Conservation (phyloP, 2,113 vertebrate species). For the Siniperca knerii region DNA sequence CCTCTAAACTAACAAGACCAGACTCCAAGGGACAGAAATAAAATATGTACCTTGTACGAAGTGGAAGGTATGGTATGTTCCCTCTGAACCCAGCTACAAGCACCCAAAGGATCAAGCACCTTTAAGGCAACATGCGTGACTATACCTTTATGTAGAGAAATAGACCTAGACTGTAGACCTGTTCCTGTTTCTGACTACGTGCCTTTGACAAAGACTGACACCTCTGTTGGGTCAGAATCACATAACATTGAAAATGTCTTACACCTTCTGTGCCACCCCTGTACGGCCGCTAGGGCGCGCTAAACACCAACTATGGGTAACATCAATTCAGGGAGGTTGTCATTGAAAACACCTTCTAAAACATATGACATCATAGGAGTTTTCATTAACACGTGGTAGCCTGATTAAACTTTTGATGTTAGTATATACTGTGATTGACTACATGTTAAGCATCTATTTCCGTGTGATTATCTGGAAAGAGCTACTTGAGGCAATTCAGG, state of each 20-base stretch:
- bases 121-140: not conserved
- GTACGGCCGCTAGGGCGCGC: conserved; percentile 64
- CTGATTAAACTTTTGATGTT: conserved; percentile 25
- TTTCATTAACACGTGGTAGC: conserved; percentile 53
- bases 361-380: conserved; percentile 73
- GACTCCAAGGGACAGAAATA: not conserved
- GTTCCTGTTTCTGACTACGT: conserved; percentile 1
- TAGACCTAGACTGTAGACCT: not conserved
- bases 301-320: conserved; percentile 25
- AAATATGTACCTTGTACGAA: not conserved
- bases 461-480: not conserved
- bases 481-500: not conserved
- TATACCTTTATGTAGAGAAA: not conserved
- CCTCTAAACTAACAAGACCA: not conserved
- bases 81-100: not conserved
- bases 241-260: not conserved
- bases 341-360: conserved; percentile 79
- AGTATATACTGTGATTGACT: not conserved
- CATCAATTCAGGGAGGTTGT: conserved; percentile 55
- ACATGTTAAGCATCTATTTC: not conserved
- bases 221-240: conserved; percentile 4
- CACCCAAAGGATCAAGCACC: not conserved
- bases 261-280: not conserved
- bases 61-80: not conserved
- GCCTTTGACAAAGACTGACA: not conserved